Conservation (phyloP, 2,113 vertebrate genomes). For the Budorcas taxicolor region DNA sequence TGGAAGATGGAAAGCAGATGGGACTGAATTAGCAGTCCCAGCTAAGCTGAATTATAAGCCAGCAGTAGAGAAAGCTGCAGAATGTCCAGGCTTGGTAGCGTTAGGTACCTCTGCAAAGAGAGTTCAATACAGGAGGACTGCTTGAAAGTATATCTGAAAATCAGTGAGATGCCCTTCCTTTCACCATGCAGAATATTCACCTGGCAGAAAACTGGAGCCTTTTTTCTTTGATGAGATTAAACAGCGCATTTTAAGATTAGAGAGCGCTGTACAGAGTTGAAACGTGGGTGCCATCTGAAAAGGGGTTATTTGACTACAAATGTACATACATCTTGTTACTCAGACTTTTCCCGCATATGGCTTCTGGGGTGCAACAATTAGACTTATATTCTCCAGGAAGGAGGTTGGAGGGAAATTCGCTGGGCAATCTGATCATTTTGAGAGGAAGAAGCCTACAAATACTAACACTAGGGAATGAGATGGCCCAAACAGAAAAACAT, state of each 20-base stretch:
- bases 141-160: neutral
- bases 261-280: neutral
- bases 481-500: neutral
- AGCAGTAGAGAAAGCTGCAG: neutral
- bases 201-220: neutral
- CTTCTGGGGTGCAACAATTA: neutral
- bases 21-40: neutral
- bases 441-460: neutral
- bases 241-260: neutral
- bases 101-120: neutral
- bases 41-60: neutral
- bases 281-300: neutral
- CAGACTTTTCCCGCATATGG: neutral
- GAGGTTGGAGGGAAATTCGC: neutral
- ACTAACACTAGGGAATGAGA: neutral
- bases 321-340: neutral
- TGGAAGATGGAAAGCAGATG: conserved; percentile 39
- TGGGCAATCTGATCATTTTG: neutral
- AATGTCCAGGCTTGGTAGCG: neutral
- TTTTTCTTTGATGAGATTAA: neutral
- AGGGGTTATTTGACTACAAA: neutral
- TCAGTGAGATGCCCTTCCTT: neutral
- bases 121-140: neutral
- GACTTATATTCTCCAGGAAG: neutral
- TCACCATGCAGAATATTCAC: neutral